These are phyloP conservation scores for Clanis bilineata DNA, from an alignment of 2,888 invertebrate species.

Conservation along the genomic window DNA sequence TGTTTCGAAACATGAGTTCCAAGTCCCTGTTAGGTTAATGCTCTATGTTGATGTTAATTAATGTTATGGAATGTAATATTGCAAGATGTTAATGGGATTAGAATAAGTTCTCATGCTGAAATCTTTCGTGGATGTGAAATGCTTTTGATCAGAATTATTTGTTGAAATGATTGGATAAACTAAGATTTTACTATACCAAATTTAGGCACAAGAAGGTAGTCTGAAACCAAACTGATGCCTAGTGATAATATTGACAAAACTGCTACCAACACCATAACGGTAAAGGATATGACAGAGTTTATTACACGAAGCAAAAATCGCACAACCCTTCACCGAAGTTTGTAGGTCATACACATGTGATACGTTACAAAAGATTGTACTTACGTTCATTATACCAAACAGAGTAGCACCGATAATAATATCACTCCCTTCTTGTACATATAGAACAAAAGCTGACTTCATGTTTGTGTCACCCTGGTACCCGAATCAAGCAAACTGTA, in stretches of 20 bases:
- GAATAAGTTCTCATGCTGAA: conserved; percentile 6
- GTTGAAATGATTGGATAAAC: no score
- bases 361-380: conserved; percentile 56
- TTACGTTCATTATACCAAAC: conserved; percentile 50
- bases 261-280: conserved; percentile 6
- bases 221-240: not conserved
- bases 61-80: not conserved
- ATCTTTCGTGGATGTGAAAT: not conserved
- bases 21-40: not conserved
- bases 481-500: conserved; percentile 55
- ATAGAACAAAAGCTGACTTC: conserved; percentile 49
- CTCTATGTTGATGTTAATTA: not conserved
- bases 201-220: not conserved
- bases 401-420: conserved; percentile 40
- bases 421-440: conserved; percentile 47
- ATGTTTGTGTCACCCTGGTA: conserved; percentile 36
- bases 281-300: conserved; percentile 17
- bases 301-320: conserved; percentile 22
- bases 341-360: conserved; percentile 27
- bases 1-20: not conserved
- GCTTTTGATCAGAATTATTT: not conserved
- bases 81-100: conserved; percentile 6
- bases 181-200: not conserved
- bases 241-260: not conserved
- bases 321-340: conserved; percentile 29